phyloP scores from a whole-genome alignment of 2,797 vertebrate genomes.

The Capromys pilorides region DNA sequence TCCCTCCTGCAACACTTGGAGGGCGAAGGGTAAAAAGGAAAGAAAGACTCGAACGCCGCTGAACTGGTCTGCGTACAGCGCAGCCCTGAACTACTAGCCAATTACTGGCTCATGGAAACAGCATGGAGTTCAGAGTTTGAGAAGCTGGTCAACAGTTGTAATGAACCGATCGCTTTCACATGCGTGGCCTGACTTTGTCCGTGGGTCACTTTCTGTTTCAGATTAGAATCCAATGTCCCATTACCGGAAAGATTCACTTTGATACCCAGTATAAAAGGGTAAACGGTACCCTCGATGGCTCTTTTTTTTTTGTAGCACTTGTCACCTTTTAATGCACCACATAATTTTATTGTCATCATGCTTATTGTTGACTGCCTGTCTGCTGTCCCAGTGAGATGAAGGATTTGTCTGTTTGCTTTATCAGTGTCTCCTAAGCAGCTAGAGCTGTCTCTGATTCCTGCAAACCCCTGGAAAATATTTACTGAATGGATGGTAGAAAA shows the following conservation, averaged over 20 bases:
- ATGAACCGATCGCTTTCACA: neutral
- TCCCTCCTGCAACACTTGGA: constrained; percentile 29
- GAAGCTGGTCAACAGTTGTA: neutral
- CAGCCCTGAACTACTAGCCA: neutral
- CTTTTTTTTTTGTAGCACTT: neutral
- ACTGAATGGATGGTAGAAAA: neutral
- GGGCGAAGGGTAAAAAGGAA: neutral
- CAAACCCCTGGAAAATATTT: neutral
- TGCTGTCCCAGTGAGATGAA: neutral
- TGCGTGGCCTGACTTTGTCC: neutral
- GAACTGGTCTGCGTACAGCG: neutral
- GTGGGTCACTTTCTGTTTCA: neutral
- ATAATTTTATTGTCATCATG: neutral
- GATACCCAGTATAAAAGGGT: neutral
- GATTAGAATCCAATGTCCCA: neutral
- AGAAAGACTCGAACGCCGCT: neutral
- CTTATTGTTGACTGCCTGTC: neutral
- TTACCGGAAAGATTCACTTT: neutral
- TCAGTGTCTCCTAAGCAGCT: neutral
- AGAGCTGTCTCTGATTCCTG: neutral
- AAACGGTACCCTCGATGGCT: neutral
- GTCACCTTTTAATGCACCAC: neutral
- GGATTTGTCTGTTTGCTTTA: neutral
- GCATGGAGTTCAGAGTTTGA: neutral
- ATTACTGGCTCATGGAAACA: neutral